Evolutionary conservation across 2,113 vertebrate species (phyloP), one percentile per base, ranked within the genome.

Genomic region (Dipodomys ordii): DNA sequence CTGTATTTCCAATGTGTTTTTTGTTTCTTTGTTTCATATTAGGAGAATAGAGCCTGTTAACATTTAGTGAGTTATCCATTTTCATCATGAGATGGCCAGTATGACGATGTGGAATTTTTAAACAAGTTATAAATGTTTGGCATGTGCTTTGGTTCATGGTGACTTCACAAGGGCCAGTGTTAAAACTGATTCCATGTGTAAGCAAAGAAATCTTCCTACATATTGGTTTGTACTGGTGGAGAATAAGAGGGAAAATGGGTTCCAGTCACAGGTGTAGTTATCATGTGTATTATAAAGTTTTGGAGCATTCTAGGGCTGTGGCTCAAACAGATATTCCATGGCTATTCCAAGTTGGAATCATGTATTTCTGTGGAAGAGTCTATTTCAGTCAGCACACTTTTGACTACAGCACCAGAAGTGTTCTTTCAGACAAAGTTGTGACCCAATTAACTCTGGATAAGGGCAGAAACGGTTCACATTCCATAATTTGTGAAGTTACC

Each of bases 1-100:
- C 98, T 99, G 97, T 99, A 98, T 98, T 98, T 98, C 98, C 98
- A 98, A 98, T 98, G 98, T 99, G 98, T 98, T 98, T 98, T 96
- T 98, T 98, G 35, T 39, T 39, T 39, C 35, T 39, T 39, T 98
- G 98, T 98, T 99, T 98, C 98, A 98, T 98, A 98, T 98, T 98
- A 98, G 98, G 98, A 98, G 98, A 98, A 98, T 98, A 98, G 98
- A 98, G 98, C 98, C 98, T 98, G 98, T 98, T 98, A 98, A 98
- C 97, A 98, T 98, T 98, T 97, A 98, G 98, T 97, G 97, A 98
- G 95, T 98, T 98, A 97, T n/a, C 95, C 96, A 97, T 98, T 98
- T 98, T 98, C 98, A 98, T 98, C 98, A 90, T 97, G 97, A 98
- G 98, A 97, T 98, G 98, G 98, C 98, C 98, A 98, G 98, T 98